These are phyloP conservation scores for Latrodectus geometricus DNA, from an alignment of 1,140 invertebrate species.

Conservation along the genomic window DNA sequence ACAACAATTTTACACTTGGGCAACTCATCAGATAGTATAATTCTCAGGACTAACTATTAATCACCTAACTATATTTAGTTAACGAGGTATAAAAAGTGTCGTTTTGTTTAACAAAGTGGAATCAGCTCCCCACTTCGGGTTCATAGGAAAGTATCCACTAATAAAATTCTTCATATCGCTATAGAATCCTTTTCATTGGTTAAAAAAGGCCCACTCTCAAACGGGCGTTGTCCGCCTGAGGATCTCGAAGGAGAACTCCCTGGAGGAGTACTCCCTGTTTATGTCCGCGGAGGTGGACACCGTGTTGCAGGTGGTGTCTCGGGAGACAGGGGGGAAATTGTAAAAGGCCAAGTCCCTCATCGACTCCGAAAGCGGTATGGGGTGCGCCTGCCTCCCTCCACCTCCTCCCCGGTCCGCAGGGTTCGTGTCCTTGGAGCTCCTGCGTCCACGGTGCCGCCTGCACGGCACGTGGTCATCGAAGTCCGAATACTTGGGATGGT, in stretches of 20 bases:
- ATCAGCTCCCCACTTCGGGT: background rate
- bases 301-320: conserved; percentile 72
- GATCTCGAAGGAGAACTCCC: conserved; percentile 68
- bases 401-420: conserved; percentile 38
- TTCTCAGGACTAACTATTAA: background rate
- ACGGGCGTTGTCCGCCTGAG: conserved; percentile 72
- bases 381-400: conserved; percentile 11
- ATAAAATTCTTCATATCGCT: conserved; percentile 19
- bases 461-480: conserved; percentile 46
- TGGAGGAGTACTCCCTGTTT: conserved; percentile 69
- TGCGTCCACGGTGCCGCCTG: conserved; percentile 56
- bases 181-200: background rate
- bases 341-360: conserved; percentile 65
- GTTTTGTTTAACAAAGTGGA: conserved; percentile 25
- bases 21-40: background rate
- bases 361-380: conserved; percentile 63
- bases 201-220: conserved; percentile 66
- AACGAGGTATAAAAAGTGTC: conserved; percentile 39
- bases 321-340: conserved; percentile 67
- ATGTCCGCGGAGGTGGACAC: conserved; percentile 74
- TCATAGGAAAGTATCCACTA: conserved; percentile 6
- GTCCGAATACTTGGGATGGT: background rate
- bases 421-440: conserved; percentile 57
- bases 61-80: background rate
- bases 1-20: background rate